These are phyloP conservation scores for Prietella phreatophila DNA, from an alignment of 2,113 vertebrate genomes.

Conservation along the genomic window DNA sequence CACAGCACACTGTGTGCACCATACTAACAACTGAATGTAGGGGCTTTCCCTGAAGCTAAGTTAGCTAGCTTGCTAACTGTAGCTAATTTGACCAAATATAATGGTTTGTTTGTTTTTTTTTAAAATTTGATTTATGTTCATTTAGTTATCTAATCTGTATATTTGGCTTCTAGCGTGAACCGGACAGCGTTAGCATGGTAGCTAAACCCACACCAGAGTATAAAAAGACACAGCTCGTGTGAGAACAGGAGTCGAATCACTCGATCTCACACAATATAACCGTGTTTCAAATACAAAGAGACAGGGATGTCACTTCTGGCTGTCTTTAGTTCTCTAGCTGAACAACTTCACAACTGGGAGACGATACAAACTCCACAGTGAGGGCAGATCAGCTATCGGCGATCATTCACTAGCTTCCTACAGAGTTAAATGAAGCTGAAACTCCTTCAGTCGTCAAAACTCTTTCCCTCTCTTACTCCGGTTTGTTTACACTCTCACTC, in stretches of 20 bases:
- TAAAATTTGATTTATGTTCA: background rate
- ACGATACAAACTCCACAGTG: background rate
- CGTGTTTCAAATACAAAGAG: background rate
- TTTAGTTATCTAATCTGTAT: background rate
- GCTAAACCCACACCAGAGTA: background rate
- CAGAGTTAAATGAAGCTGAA: background rate
- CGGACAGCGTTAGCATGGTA: background rate
- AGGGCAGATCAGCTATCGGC: background rate
- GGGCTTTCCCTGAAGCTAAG: background rate
- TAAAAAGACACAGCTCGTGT: background rate
- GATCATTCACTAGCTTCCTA: background rate
- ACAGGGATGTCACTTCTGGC: background rate
- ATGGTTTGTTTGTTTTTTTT: background rate
- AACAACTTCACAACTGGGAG: background rate
- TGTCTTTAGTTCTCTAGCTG: background rate
- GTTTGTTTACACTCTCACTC: background rate
- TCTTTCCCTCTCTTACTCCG: background rate
- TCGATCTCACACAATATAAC: background rate
- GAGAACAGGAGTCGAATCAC: background rate
- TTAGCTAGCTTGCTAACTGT: background rate
- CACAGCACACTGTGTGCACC: background rate
- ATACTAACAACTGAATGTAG: background rate
- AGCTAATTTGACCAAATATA: background rate
- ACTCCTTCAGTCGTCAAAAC: background rate
- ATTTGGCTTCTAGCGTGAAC: background rate